These are phyloP conservation scores for Gonatopus flavifemur DNA, from an alignment of 1,140 invertebrate genomes.

Conservation along the genomic window DNA sequence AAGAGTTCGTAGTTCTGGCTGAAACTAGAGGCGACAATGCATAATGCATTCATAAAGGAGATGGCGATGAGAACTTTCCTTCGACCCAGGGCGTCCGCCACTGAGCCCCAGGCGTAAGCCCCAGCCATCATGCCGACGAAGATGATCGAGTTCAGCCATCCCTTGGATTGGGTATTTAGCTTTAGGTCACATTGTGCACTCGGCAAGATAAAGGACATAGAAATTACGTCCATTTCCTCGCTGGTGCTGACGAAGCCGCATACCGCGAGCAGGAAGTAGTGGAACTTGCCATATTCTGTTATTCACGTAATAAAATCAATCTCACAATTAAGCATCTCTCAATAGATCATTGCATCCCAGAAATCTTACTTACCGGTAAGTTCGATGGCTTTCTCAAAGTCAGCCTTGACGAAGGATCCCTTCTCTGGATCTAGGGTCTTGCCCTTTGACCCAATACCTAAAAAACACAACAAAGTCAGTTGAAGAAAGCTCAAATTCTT, in stretches of 20 bases:
- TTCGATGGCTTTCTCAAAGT: conserved; percentile 82
- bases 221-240: conserved; percentile 94
- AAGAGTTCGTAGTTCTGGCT: conserved; percentile 84
- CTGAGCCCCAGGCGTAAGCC: conserved; percentile 87
- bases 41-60: conserved; percentile 85
- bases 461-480: no score
- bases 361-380: conserved; percentile 65
- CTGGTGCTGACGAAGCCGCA: conserved; percentile 92
- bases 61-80: conserved; percentile 84
- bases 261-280: conserved; percentile 82
- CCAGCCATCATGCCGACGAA: conserved; percentile 93
- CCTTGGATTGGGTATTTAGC: conserved; percentile 82
- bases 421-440: conserved; percentile 56
- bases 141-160: conserved; percentile 85
- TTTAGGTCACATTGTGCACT: conserved; percentile 90
- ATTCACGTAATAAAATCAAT: neutral
- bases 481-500: no score
- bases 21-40: conserved; percentile 85
- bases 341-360: no score
- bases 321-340: neutral
- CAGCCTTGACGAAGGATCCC: conserved; percentile 67
- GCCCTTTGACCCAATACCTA: conserved; percentile 54
- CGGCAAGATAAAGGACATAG: conserved; percentile 91
- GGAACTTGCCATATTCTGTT: conserved; percentile 88
- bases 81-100: conserved; percentile 83